A percentile compares a stretch with the other conserved stretches of the same genome.
Conservation (phyloP, 2,888 invertebrate genomes). For the Ophonus ardosiacus region DNA sequence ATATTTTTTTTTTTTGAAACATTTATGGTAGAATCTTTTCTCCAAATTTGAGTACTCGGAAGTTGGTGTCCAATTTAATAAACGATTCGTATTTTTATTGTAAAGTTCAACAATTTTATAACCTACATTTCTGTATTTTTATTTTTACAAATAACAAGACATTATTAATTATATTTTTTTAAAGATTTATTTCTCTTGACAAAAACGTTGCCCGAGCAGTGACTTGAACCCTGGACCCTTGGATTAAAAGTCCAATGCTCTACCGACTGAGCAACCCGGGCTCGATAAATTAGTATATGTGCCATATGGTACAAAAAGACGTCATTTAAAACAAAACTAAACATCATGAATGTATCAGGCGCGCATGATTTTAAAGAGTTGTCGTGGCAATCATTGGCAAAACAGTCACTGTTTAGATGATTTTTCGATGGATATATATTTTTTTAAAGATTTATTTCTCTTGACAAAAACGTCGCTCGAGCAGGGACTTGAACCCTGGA, state of each 20-base stretch:
- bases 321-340: neutral
- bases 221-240: conserved; percentile 89
- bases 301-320: neutral
- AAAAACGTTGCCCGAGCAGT: conserved; percentile 80
- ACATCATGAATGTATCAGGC: conserved; percentile 8
- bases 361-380: neutral
- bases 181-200: neutral
- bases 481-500: conserved; percentile 64
- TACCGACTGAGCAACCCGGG: conserved; percentile 87
- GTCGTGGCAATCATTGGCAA: neutral
- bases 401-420: neutral
- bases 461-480: conserved; percentile 61
- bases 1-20: too few relatives aligned
- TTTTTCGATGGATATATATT: neutral
- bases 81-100: too few relatives aligned
- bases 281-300: conserved; percentile 68
- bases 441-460: too few relatives aligned
- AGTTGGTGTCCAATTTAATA: too few relatives aligned
- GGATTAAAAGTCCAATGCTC: conserved; percentile 88
- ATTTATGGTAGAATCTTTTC: too few relatives aligned
- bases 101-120: too few relatives aligned
- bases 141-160: too few relatives aligned
- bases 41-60: too few relatives aligned
- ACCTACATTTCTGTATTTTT: too few relatives aligned
- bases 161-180: neutral